Base-by-base conservation (phyloP, 2,888 invertebrate genomes). In the Papilio demoleus region DNA sequence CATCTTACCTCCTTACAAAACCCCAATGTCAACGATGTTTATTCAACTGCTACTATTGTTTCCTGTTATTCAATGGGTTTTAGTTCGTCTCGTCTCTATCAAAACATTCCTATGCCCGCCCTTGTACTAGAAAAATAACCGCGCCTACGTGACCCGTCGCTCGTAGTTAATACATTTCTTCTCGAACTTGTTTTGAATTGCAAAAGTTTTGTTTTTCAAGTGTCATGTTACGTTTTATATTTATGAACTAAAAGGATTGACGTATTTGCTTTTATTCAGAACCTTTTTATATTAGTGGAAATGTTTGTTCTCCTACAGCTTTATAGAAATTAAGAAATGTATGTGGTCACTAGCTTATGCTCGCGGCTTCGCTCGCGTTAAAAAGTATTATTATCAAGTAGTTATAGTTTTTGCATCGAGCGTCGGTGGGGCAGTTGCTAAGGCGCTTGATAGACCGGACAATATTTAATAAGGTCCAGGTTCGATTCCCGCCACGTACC, bases 101-200 rank as follows among this genome's bases (percentile, higher is more conserved):
- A 42, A 31, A 53, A 70, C 65, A 47, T 63, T 22, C n/a, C 68
- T 70, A 60, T 70, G 14, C 36, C 45, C 77, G 87, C 78, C 88
- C 86, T 87, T 89, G 87, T 77, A 83, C 87, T 75, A 85, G 81
- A 80, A 78, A 78, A 78, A 75, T 72, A 36, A 34, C 50, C 74
- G 73, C 70, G 87, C 78, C 81, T 88, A 88, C 88, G 89, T 89
- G 89, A 85, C 84, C 77, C 77, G 73, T 71, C 77, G 70, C 84
- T 81, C 86, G 86, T 77, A 72, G 65, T 79, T 80, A 74, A 73
- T 36, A 61, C 60, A 17, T 67, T 47, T 61, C 61, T 40, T 58
- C 42, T 17, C 31, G 72, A 50, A 42, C 77, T 76, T 70, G 73
- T 70, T 70, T 74, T 69, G 77, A 81, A 81, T 74, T 47, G 34